Evolutionary conservation across 1,140 invertebrate species (phyloP), one percentile per base, ranked within the genome.

Genomic region (Condylostylus longicornis): DNA sequence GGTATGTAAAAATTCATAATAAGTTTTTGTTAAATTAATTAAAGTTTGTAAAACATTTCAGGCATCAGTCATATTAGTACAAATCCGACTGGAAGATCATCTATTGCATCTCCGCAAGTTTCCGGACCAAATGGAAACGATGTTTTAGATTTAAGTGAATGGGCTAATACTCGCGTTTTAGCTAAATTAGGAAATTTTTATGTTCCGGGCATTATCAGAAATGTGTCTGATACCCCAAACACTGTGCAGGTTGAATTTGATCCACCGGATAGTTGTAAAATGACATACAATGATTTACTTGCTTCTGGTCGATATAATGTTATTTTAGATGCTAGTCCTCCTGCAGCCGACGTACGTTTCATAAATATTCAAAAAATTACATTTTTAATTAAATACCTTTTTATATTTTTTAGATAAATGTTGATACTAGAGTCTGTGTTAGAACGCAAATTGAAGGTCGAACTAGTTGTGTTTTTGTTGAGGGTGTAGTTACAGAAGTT

Each of bases 261-360:
- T 62, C 63, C 66, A 45, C 67, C 71, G 38, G 71, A 72, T 31
- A 67, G 67, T 41, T 47, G 50, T 12, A 65, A 64, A 15, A 61
- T 65, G 37, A 62, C 67, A 25, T 77, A 77, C 50, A 67, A 61
- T 57, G 76, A 82, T 61, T 69, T 82, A 39, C 72, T 89, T 48
- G 77, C 77, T 49, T 65, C 69, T 44, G 75, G 80, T 46, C 82
- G 81, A 54, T 82, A 74, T 59, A 83, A 91, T 62, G 75, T 97
- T 47, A 90, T 97, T 47, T 78, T 85, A 58, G 89, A 96, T 63
- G 85, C 89, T 44, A 83, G 84, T 60, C 91, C 91, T 21, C 78
- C 82, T 46, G 70, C 79, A 37, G 77, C 53, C 15, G 54, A 60
- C 50, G 57, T 60, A 49, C 49, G 50, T 49, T 25, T 12, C 12